Base-by-base conservation (phyloP, 2,888 invertebrate genomes). In the Nymphalis urticae region DNA sequence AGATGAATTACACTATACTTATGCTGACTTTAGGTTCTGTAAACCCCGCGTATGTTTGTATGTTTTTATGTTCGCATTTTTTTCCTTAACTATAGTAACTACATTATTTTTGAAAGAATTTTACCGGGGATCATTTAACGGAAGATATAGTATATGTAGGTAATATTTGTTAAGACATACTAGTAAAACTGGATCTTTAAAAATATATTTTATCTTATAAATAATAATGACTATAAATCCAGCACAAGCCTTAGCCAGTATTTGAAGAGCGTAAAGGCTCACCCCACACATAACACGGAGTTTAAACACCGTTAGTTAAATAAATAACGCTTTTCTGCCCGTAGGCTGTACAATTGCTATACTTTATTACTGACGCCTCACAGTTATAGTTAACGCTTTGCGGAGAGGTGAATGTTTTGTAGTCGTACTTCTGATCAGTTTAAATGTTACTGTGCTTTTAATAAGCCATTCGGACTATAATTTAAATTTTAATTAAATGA, bases 361-460 rank as follows among this genome's bases (percentile, higher is more conserved):
- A 66, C 48, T 66, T 66, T 66, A 66, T 61, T 66, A 54, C 66
- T 66, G 66, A 66, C 61, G 54, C 54, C 61, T 61, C 61, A 66
- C 66, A 66, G 66, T 66, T 66, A 66, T 66, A 56, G 56, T 32
- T 56, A 56, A 36, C 32, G 56, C 56, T 66, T 47, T 62, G 61
- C 66, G 61, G 61, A 54, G 48, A 54, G 56, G 56, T 36, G 56
- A 66, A 66, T 61, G 61, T 61, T 66, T 66, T 54, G 48, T 66
- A 61, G 61, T 61, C 48, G 66, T 56, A 56, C 32, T 54, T 47
- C 27, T 61, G 66, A 61, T 66, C 61, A 66, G 53, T 48, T 54
- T 61, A 53, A 53, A 21, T 61, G 53, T 66, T 61, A 62, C 59
- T 53, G 27, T 19, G 54, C 16, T 54, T 27, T 13, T n/a, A 56